Conservation (phyloP, 2,888 invertebrate species). For the Drosophila ochracea region DNA sequence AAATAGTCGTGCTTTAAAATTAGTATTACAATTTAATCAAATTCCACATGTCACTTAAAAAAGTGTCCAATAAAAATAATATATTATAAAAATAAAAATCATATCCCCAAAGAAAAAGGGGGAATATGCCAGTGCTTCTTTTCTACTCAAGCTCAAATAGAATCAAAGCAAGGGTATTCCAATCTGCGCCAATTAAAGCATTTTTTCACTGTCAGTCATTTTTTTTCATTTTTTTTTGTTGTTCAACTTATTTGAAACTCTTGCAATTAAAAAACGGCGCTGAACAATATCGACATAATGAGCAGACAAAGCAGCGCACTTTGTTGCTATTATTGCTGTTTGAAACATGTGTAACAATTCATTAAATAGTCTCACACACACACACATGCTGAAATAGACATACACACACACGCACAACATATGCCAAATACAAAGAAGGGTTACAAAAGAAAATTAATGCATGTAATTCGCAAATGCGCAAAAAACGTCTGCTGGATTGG, state of each 20-base stretch:
- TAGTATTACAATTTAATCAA: not conserved
- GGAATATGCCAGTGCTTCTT: not conserved
- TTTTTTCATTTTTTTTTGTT: not conserved
- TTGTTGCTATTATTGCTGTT: slow-evolving; percentile 68
- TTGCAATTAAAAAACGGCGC: slow-evolving; percentile 60
- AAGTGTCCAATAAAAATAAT: not conserved
- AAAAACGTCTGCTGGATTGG: slow-evolving; percentile 41
- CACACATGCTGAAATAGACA: slow-evolving; percentile 14
- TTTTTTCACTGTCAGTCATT: not conserved
- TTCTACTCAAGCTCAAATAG: not conserved
- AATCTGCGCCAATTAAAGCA: slow-evolving; percentile 1
- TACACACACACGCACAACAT: slow-evolving; percentile 31
- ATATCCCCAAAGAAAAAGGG: not conserved
- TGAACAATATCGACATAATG: slow-evolving; percentile 75
- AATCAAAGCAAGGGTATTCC: not conserved
- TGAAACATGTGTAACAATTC: slow-evolving; percentile 78
- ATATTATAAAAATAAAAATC: not conserved
- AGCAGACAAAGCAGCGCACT: slow-evolving; percentile 68
- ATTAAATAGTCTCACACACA: slow-evolving; percentile 68
- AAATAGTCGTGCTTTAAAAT: not conserved
- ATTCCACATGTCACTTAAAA: not conserved
- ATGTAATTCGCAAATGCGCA: slow-evolving; percentile 75
- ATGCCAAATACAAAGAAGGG: slow-evolving; percentile 72
- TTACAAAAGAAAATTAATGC: slow-evolving; percentile 80
- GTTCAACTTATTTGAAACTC: slow-evolving; percentile 43